Evolutionary conservation across 2,113 vertebrate genomes (phyloP), one percentile per base, ranked within the genome.

Genomic region (Drymodes brunneopygia): DNA sequence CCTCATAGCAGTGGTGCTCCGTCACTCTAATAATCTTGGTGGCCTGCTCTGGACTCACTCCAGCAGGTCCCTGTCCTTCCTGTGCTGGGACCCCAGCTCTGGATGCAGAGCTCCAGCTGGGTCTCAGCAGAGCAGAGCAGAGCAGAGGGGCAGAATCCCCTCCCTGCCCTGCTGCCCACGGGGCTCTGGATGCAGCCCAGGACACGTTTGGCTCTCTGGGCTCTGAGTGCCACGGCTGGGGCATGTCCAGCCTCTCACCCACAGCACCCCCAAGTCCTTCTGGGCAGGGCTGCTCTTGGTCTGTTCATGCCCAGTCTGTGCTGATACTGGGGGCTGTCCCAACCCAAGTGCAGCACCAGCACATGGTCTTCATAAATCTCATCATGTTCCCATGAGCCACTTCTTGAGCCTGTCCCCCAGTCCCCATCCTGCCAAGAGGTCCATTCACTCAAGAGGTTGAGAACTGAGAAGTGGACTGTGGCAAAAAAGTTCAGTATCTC

Each of bases 261-360:
- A 33, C 27, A 77, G 36, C 33, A 60, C 9, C 33, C 8, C 54
- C 53, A 44, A 10, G 54, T 5, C 54, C 54, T 78, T 28, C 62
- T 53, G 38, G 24, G 7, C 45, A 33, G 64, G 54, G 64, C 54
- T 60, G 33, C 22, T 36, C 72, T 67, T 1, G 10, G 8, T 8
- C 47, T 78, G 12, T 5, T 61, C 38, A 28, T 38, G 6, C n/a
- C 22, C 73, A 86, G 23, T 23, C 54, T 25, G 21, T 4, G 42
- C 9, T 48, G 57, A 3, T 40, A 25, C 2, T 0, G 0, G 20
- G 1, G 13, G 3, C 2, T 54, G 20, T 1, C 2, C 21, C 1
- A 0, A 10, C 6, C 5, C 35, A 48, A 17, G 13, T 19, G 29
- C 31, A 80, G 17, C 57, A 64, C 5, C 9, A 48, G 31, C 3